A percentile compares a stretch with the other conserved stretches of the same genome.
Conservation (phyloP, 2,888 invertebrate species). For the Lasioglossum malachurum region DNA sequence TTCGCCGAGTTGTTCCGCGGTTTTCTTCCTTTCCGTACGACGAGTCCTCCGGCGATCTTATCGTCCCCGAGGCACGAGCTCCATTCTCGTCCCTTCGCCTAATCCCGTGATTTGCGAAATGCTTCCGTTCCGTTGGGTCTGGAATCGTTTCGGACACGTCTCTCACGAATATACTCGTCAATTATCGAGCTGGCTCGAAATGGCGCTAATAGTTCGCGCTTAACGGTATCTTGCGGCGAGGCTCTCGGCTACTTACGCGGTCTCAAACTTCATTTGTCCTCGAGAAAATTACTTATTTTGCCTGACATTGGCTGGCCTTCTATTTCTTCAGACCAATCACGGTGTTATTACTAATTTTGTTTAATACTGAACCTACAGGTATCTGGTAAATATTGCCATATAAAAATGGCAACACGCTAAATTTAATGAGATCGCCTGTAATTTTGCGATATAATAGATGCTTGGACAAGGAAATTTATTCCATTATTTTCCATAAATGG, state of each 20-base stretch:
- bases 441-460: too few species aligned
- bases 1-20: conserved; percentile 6
- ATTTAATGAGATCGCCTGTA: too few species aligned
- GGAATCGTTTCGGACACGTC: neutral
- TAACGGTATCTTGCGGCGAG: conserved; percentile 32
- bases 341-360: too few species aligned
- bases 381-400: too few species aligned
- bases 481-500: too few species aligned
- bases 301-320: too few species aligned
- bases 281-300: neutral
- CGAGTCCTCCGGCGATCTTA: neutral
- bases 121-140: neutral
- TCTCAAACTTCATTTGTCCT: neutral
- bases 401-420: too few species aligned
- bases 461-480: too few species aligned
- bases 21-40: neutral
- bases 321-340: neutral
- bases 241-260: neutral
- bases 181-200: conserved; percentile 30
- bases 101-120: neutral
- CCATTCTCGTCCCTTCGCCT: neutral
- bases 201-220: conserved; percentile 21
- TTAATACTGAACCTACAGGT: too few species aligned
- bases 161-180: conserved; percentile 23
- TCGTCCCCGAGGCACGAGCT: neutral